Percentiles rank a stretch among this genome's conserved stretches.
Evolutionary conservation across 2,113 vertebrate species (phyloP).

Genomic region (Tamias sibiricus): DNA sequence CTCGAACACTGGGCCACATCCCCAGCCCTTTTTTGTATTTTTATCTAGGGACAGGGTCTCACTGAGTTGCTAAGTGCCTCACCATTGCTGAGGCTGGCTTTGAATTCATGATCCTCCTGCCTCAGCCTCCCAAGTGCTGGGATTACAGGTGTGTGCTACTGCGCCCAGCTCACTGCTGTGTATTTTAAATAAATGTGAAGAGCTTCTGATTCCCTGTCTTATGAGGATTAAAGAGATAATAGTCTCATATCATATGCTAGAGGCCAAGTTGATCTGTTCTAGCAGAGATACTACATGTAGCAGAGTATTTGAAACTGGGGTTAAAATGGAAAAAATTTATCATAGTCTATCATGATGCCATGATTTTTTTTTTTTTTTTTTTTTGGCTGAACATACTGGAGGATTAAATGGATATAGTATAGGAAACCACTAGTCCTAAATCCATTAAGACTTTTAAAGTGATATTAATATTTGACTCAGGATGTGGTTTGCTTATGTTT

Average conservation of each 20-base stretch:
- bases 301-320: background rate
- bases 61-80: too few relatives aligned
- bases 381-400: background rate
- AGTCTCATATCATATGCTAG: background rate
- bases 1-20: too few relatives aligned
- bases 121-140: too few relatives aligned
- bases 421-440: background rate
- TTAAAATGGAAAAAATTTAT: background rate
- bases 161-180: too few relatives aligned
- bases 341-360: background rate
- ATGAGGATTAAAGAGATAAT: background rate
- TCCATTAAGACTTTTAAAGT: background rate
- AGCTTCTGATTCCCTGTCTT: background rate
- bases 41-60: too few relatives aligned
- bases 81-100: too few relatives aligned
- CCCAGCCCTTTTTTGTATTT: too few relatives aligned
- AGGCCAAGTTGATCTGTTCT: background rate
- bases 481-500: background rate
- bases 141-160: too few relatives aligned
- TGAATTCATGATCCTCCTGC: too few relatives aligned
- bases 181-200: background rate
- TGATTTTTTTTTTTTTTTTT: background rate
- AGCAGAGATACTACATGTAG: background rate
- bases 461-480: background rate
- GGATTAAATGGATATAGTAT: background rate